Conservation (phyloP, 2,888 invertebrate genomes). For the Colostygia pectinataria region DNA sequence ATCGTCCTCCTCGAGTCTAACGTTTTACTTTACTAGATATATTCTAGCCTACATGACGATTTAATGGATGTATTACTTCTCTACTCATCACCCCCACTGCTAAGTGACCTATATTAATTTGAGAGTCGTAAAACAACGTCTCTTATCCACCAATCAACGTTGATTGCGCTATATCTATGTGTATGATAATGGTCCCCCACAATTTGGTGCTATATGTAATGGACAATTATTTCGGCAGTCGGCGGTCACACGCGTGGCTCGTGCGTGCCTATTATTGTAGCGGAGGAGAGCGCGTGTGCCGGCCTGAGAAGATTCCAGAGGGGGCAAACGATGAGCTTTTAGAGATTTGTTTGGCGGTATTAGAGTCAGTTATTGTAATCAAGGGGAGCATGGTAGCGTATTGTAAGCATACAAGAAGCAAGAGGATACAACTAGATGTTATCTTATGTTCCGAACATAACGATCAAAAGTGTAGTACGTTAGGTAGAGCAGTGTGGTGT, state of each 20-base stretch:
- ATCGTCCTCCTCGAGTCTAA: no score
- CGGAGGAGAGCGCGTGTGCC: conserved; percentile 58
- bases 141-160: conserved; percentile 13
- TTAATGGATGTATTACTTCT: neutral
- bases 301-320: conserved; percentile 33
- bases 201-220: conserved; percentile 51
- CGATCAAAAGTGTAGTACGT: no score
- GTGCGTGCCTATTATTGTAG: conserved; percentile 66
- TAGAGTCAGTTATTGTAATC: neutral
- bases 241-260: conserved; percentile 79
- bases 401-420: neutral
- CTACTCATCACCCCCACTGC: conserved; percentile 31
- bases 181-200: conserved; percentile 32
- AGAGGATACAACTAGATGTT: neutral
- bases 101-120: conserved; percentile 45
- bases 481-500: no score
- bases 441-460: no score
- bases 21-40: no score
- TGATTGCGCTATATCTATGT: conserved; percentile 8
- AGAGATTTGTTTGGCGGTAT: conserved; percentile 25
- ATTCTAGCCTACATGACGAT: neutral
- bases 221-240: conserved; percentile 81
- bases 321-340: conserved; percentile 34
- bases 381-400: neutral
- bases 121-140: conserved; percentile 19